phyloP scores from a whole-genome alignment of 2,113 vertebrate species.

The Nothobranchius kuhntae region DNA sequence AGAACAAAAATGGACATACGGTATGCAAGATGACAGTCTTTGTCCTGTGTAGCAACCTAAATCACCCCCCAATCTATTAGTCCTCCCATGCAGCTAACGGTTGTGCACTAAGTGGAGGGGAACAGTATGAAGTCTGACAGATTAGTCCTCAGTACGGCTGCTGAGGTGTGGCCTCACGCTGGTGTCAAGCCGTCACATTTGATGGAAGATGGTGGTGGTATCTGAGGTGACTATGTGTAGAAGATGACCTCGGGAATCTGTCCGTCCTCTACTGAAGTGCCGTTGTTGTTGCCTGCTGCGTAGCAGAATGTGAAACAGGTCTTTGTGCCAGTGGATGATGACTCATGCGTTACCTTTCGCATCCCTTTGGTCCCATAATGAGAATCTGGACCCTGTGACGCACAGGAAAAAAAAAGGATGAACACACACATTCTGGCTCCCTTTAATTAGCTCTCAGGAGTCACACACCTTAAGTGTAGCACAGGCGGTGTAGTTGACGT shows the following conservation, averaged over 20 bases:
- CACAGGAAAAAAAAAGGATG: not conserved
- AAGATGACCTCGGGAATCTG: conserved; percentile 98
- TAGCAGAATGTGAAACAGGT: conserved; percentile 98
- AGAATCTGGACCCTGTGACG: conserved; percentile 89
- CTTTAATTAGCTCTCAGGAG: not conserved
- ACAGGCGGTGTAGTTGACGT: conserved; percentile 95
- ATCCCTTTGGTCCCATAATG: conserved; percentile 98
- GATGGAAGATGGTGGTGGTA: conserved; percentile 54
- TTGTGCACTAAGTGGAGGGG: conserved; percentile 54
- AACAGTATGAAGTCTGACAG: conserved; percentile 58
- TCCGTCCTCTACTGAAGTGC: conserved; percentile 96
- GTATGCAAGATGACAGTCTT: conserved; percentile 50
- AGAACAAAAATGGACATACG: conserved; percentile 49
- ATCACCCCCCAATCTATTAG: conserved; percentile 15
- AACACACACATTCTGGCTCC: not conserved
- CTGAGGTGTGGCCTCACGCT: conserved; percentile 48
- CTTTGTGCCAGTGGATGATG: conserved; percentile 90
- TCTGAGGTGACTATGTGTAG: conserved; percentile 87
- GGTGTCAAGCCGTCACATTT: conserved; percentile 64
- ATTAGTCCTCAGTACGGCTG: conserved; percentile 59
- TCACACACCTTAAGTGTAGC: conserved; percentile 90
- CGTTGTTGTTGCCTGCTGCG: conserved; percentile 96
- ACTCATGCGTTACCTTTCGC: conserved; percentile 95
- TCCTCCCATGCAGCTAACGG: conserved; percentile 38
- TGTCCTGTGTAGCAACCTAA: conserved; percentile 52